Evolutionary conservation across 2,797 vertebrate species (phyloP), one percentile per base, ranked within the genome.

Genomic region (Sitta carolinensis): DNA sequence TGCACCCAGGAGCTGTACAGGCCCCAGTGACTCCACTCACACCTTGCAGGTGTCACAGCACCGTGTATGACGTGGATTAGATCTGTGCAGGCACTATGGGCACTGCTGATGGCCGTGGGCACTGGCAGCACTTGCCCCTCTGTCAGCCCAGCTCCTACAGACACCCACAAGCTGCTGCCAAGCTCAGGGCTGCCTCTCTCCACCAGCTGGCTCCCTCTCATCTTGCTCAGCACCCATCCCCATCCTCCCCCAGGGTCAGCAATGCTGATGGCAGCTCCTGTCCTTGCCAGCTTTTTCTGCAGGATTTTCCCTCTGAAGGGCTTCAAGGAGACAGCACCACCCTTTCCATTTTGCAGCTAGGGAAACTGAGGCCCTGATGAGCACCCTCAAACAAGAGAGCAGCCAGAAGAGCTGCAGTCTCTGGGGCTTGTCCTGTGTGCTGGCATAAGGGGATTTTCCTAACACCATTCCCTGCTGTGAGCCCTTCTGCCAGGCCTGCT

Each of bases 1-100:
- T 51, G 36, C 21, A 20, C 34, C 10, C 36, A 16, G 84, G 48
- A 64, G 19, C 3, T 0, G 3, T 7, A 14, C 32, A 23, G n/a
- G 19, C 13, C 45, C 47, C 26, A 26, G 52, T 47, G 11, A 5
- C 43, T 22, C 50, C 43, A 13, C 6, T 67, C 23, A 17, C 9
- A 3, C 22, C 32, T 26, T 26, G 17, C 9, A 5, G 64, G 30
- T 42, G 34, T 45, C 81, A 36, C 16, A 5, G 29, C 45, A 43
- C 20, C 0, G 0, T 2, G 2, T 34, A 50, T 26, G 36, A 25
- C 14, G 58, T 36, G 47, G 8, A 42, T 62, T 9, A 21, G 23
- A n/a, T 43, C 84, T 22, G 3, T 1, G 14, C 14, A 54, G 67
- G 43, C 43, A 23, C 34, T 32, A 8, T 40, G 58, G 42, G 38